Base-by-base conservation (phyloP, 2,797 vertebrate species). In the Leptatherina wallacei region DNA sequence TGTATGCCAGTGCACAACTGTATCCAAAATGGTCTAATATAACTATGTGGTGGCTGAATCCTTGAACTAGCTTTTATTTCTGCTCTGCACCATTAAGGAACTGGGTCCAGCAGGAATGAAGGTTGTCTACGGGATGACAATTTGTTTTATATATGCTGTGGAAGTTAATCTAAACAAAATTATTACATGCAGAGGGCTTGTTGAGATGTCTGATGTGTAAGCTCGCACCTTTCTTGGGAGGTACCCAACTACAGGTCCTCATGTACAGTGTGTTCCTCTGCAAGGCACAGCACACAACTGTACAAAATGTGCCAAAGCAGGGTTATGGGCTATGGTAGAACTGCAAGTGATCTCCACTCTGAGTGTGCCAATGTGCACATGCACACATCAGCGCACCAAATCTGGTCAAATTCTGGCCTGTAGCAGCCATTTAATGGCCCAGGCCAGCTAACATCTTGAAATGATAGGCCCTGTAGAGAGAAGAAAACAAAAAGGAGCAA, bases 361-460 rank as follows among this genome's bases (percentile, higher is more conserved):
- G 57, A 72, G 77, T 73, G 75, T 74, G 66, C 78, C 83, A 82
- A 90, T 88, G 85, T 89, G 88, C n/a, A n/a, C 47, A 62, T 76
- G 73, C 67, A 84, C 91, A 93, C 88, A 89, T 81, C 82, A 89
- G 88, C 72, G 77, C 86, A 90, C 81, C 83, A 83, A 82, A 94
- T 93, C 90, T 93, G 91, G 90, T 95, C 93, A 86, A 93, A 95
- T 94, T 93, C 96, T 96, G 96, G 97, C 97, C 97, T 97, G 96
- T 95, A 94, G 94, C 96, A 95, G 95, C 95, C 96, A 92, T 94
- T 95, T 95, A 96, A 92, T 66, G 95, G 95, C 93, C 93, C 96
- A 98, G 95, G 96, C 97, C 96, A 95, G 96, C 92, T 96, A 95
- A 96, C 94, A 95, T 96, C 96, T 97, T 96, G 96, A 93, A 97